Evolutionary conservation across 2,113 vertebrate genomes (phyloP), one percentile per base, ranked within the genome.

Genomic region (Chiloscyllium plagiosum): DNA sequence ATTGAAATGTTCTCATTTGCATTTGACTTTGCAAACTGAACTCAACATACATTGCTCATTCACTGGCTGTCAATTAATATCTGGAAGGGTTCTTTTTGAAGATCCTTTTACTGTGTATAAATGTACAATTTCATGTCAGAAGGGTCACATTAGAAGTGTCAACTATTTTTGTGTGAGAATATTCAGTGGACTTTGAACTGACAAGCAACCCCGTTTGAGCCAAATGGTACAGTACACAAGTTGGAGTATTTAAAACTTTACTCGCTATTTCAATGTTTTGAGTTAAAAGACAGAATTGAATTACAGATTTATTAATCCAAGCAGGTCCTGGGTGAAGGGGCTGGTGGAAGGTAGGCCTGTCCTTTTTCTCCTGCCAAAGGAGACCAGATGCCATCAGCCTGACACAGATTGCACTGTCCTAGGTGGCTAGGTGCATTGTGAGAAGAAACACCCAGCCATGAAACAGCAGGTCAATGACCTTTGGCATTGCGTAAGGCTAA

Each of bases 271-370:
- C 1, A 2, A 24, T 6, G 17, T 65, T 76, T 7, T 76, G 72
- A 29, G 10, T 10, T 76, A 10, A 76, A 76, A 1, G 7, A 33
- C 72, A 33, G 8, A 26, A 76, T 10, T 33, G 70, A 33, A 76
- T 29, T 8, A 76, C 70, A 29, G 96, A 98, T 99, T 98, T 22
- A n/a, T 4, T 56, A 13, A 72, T 76, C 42, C 65, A 61, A 72
- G 13, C n/a, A 95, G 12, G 70, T 33, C 19, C 42, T 47, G 42
- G 42, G 42, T 47, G 42, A 47, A 47, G 42, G 42, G 42, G 42
- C 42, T 47, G 42, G 42, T 47, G 42, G 42, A 1, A 47, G 42
- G 42, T 47, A 47, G 42, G 42, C 42, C 1, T 47, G 42, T 47
- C 42, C 42, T 47, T 47, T 47, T 47, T 47, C 42, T 47, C 42